Conservation (phyloP, 2,888 invertebrate genomes). For the Rotaria macrura region DNA sequence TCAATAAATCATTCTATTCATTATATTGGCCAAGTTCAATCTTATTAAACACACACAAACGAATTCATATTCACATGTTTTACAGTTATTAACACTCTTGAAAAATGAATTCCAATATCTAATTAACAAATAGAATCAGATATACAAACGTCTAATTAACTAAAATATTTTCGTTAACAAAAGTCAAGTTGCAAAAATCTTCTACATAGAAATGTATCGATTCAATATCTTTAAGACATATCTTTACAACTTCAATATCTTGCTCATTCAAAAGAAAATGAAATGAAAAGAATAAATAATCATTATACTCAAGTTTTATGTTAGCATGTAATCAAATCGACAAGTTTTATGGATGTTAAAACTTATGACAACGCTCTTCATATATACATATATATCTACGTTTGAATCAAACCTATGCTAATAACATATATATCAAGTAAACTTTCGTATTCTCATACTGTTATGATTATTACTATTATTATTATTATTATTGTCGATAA, state of each 20-base stretch:
- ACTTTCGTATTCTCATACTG: background rate
- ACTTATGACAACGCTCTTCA: background rate
- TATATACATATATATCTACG: background rate
- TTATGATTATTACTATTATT: no score
- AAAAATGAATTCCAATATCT: no score
- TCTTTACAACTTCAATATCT: background rate
- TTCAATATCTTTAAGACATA: no score
- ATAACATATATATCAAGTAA: no score
- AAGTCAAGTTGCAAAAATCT: no score
- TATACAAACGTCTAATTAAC: background rate
- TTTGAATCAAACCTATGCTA: no score
- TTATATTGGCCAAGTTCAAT: background rate
- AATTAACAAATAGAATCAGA: no score
- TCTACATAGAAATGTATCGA: no score
- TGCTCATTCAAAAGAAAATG: background rate
- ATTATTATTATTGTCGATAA: background rate
- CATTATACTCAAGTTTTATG: background rate
- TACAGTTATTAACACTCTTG: background rate
- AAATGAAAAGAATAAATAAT: background rate
- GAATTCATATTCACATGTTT: background rate
- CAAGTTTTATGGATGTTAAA: background rate
- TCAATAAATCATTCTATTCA: no score
- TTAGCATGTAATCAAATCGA: background rate
- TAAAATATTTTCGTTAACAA: no score
- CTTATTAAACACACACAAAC: background rate